These are phyloP conservation scores for Atta texana DNA, from an alignment of 1,140 invertebrate genomes.

Conservation along the genomic window DNA sequence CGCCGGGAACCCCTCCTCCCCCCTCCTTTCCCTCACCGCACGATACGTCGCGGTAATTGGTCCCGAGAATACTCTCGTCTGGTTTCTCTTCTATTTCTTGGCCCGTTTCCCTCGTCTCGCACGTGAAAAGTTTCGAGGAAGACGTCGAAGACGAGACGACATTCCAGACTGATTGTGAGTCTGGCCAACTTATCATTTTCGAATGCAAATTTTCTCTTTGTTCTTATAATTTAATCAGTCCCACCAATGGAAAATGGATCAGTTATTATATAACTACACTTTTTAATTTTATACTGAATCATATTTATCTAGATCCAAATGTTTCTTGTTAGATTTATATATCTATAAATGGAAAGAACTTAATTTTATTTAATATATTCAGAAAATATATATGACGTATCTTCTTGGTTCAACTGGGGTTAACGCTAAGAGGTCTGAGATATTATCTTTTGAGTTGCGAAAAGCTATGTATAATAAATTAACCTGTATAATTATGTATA, in stretches of 20 bases:
- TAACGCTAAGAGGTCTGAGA: not conserved
- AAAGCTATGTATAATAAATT: constrained; percentile 16
- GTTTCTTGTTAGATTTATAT: not conserved
- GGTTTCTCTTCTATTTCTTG: constrained; percentile 70
- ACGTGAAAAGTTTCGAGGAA: constrained; percentile 10
- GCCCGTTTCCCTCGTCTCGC: not conserved
- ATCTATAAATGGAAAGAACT: not conserved
- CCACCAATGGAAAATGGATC: not conserved
- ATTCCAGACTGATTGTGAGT: not conserved
- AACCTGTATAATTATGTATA: constrained; percentile 2
- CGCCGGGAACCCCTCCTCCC: constrained; percentile 45
- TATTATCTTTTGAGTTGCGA: not conserved
- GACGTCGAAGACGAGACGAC: constrained; percentile 2
- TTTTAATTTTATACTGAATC: not conserved
- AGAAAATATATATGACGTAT: not conserved
- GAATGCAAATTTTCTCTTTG: not conserved
- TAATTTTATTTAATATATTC: not conserved
- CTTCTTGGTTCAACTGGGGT: not conserved
- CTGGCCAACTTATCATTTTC: not conserved
- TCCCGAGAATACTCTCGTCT: constrained; percentile 67
- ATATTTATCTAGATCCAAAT: not conserved
- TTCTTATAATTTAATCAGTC: not conserved
- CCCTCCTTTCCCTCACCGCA: not conserved
- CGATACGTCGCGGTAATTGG: constrained; percentile 78
- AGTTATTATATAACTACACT: not conserved